Evolutionary conservation across 2,888 invertebrate genomes (phyloP), one percentile per base, ranked within the genome.

Genomic region (Tetragonula carbonaria): DNA sequence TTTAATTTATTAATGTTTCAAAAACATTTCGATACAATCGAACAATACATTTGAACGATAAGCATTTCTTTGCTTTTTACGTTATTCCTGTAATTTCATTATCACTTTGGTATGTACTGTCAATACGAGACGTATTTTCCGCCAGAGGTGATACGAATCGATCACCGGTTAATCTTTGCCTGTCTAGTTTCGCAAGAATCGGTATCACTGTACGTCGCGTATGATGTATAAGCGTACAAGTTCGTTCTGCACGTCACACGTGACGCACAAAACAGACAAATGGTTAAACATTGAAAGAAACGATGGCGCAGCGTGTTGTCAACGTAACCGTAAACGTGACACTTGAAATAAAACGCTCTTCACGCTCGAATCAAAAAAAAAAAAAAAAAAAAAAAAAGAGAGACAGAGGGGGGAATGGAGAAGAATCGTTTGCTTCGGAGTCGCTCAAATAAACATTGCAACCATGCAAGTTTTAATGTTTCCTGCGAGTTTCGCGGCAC

Each of bases 401-500:
- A 45, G 45, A 1, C 0, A 28, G 28, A 16, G 33, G 28, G 28
- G 28, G 28, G 28, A 28, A 28, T 28, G 28, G 0, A 51, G 28
- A n/a, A 28, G 45, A 33, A 33, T n/a, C 51, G n/a, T 38, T 65
- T 74, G 33, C 38, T 2, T 16, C 18, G 2, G 5, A 18, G 51
- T 51, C 70, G 21, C 63, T 57, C 38, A 51, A 72, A 62, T 16
- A 18, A 72, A 28, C 59, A 67, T 82, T 72, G 33, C 33, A 33
- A 72, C 75, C 75, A 11, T 71, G 57, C 66, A 66, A 67, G 72
- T 75, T 75, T 53, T 57, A n/a, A 38, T 51, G 62, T 71, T 67
- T 72, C 45, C 57, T 14, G 16, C 51, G 65, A 63, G 38, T n/a
- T 53, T 21, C 38, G 50, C n/a, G 62, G 8, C 55, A 6, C 18